Percentiles rank a stretch among this genome's conserved stretches.
phyloP scores from a whole-genome alignment of 2,113 vertebrate genomes.

The Montifringilla adamsi region DNA sequence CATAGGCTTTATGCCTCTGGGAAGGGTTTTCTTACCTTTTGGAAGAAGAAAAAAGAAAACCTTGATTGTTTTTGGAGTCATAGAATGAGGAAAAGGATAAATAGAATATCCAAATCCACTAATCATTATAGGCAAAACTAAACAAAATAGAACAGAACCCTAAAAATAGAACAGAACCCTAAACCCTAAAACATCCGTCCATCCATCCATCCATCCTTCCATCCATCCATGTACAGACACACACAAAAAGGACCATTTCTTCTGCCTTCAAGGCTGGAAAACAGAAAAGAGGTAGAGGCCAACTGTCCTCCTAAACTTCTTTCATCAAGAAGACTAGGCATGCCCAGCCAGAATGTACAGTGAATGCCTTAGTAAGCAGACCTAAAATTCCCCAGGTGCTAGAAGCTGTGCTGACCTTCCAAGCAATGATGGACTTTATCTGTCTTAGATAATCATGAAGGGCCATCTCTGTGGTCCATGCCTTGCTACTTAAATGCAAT shows the following conservation, averaged over 20 bases:
- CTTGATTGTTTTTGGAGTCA: not conserved
- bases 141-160: not conserved
- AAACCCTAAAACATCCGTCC: not conserved
- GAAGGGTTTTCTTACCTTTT: not conserved
- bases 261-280: not conserved
- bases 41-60: not conserved
- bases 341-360: rapidly evolving
- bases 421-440: not conserved
- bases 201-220: not conserved
- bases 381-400: not conserved
- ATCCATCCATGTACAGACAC: not conserved
- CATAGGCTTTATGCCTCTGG: not conserved
- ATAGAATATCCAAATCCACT: not conserved
- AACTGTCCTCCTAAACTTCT: not conserved
- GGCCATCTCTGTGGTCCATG: not conserved
- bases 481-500: not conserved
- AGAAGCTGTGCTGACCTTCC: not conserved
- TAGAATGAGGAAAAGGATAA: not conserved
- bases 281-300: not conserved
- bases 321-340: not conserved
- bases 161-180: not conserved
- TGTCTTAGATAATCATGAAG: not conserved
- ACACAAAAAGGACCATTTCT: not conserved
- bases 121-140: not conserved
- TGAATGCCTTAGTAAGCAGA: not conserved